Base-by-base conservation (phyloP, 2,113 vertebrate genomes). In the Podocnemis expansa region DNA sequence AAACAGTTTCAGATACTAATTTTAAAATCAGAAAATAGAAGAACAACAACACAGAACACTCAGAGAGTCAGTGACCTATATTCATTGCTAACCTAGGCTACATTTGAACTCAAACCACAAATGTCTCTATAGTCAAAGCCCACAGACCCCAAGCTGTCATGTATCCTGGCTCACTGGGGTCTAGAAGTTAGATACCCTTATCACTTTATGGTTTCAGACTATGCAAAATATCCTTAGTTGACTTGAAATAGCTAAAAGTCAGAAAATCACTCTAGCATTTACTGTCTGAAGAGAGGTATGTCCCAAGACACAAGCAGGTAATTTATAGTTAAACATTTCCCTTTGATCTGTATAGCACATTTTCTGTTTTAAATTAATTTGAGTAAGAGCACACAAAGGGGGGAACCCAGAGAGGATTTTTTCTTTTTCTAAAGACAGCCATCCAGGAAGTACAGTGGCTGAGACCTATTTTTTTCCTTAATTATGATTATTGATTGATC, bases 291-390 rank as follows among this genome's bases (percentile, higher is more conserved):
- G 24, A 11, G 43, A 96, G 10, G 78, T 70, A 73, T 94, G 84
- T 82, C 49, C 89, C 84, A 89, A 89, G 70, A 96, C 78, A 93
- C 41, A 51, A 81, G 3, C 1, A 80, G 58, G 70, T 96, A 94
- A 97, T 96, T 96, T 94, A 94, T 85, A 93, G 83, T 96, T 96
- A 96, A 97, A 96, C 24, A 92, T 97, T 97, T 97, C 93, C 81
- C 34, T 97, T 97, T 96, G 87, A 95, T 97, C 78, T 92, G 78
- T 93, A 73, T 94, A 96, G 94, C 34, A 43, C 55, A 90, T 97
- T 96, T 96, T 95, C 84, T 96, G 87, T 95, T 97, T 97, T 8
- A 2, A 95, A 51, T 55, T 97, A 95, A 96, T 98, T 97, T 97
- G 80, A 97, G 96, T 95, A 97, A 96, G 58, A 86, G 55, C 0